A percentile compares a stretch with the other conserved stretches of the same genome.
These are phyloP conservation scores for Drosophila hydei DNA, from an alignment of 1,140 invertebrate species.

Conservation along the genomic window DNA sequence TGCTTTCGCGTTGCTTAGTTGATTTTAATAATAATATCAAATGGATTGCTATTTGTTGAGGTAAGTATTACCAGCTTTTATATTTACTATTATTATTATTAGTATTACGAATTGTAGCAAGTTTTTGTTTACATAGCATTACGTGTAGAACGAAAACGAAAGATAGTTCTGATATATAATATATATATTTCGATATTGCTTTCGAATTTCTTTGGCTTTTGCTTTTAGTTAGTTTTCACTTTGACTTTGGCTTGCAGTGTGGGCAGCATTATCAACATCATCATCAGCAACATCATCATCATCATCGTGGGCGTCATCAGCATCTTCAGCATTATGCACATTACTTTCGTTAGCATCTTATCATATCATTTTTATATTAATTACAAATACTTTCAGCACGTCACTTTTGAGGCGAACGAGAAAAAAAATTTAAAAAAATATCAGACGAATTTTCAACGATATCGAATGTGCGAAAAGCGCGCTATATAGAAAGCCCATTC, in stretches of 20 bases:
- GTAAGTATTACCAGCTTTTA: slow-evolving; percentile 41
- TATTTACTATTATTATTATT: neutral
- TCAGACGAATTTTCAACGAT: neutral
- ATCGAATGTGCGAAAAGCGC: slow-evolving; percentile 4
- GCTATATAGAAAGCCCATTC: neutral
- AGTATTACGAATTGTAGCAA: slow-evolving; percentile 15
- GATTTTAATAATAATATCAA: slow-evolving; percentile 26
- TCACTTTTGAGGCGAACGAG: slow-evolving; percentile 37
- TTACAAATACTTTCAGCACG: slow-evolving; percentile 26
- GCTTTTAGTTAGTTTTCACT: slow-evolving; percentile 48
- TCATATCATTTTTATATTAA: slow-evolving; percentile 22
- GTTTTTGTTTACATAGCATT: slow-evolving; percentile 14
- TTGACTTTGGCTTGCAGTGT: slow-evolving; percentile 27
- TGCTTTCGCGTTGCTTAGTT: neutral
- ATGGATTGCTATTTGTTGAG: slow-evolving; percentile 38
- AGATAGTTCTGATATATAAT: slow-evolving; percentile 25
- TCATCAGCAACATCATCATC: slow-evolving; percentile 11
- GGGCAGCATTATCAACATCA: slow-evolving; percentile 18
- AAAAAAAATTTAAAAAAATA: slow-evolving; percentile 36
- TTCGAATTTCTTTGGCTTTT: slow-evolving; percentile 1
- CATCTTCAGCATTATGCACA: slow-evolving; percentile 1
- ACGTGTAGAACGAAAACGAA: no score
- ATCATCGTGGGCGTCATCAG: neutral
- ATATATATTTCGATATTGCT: slow-evolving; percentile 3
- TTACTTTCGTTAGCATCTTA: slow-evolving; percentile 4